Base-by-base conservation (phyloP, 2,888 invertebrate species). In the Tetranychus truncatus region DNA sequence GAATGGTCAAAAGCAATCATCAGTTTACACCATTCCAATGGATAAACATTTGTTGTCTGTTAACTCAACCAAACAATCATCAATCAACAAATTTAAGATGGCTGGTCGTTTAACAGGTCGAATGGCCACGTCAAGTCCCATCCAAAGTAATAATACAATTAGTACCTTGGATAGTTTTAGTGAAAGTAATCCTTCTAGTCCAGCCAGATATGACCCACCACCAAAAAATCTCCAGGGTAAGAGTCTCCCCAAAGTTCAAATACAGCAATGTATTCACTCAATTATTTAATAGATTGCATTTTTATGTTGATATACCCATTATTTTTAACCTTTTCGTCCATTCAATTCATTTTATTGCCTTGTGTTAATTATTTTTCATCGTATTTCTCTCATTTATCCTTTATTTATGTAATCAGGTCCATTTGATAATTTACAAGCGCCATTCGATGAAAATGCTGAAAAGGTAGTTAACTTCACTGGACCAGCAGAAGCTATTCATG, bases 21-120 rank as follows among this genome's bases (percentile, higher is more conserved):
- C 69, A 69, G 69, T 69, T 24, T 69, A 69, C 69, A 69, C 69
- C 5, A 69, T 69, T 24, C 69, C 69, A 24, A 69, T 69, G 69
- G 20, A 69, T 21, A 69, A 24, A 21, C n/a, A 69, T 69, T 24
- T 20, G 8, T 24, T 24, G 11, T 24, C 21, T 20, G 34, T 24
- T 69, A 69, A 69, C 34, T 69, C 21, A 24, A 21, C 6, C 11
- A 69, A 11, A 69, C 20, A n/a, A 67, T 20, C 69, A 20, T 11
- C 20, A 20, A 3, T 69, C 11, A 69, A 69, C 21, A 69, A 69
- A 69, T 69, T 69, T 69, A 20, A 24, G 20, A 21, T 21, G 20
- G 34, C 34, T 21, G 69, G 69, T 69, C 69, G 69, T 20, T 20
- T 69, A 24, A 69, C 69, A 20, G 69, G 69, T 20, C 69, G 20